Conservation (phyloP, 2,888 invertebrate species). For the Brachylomia viminalis region DNA sequence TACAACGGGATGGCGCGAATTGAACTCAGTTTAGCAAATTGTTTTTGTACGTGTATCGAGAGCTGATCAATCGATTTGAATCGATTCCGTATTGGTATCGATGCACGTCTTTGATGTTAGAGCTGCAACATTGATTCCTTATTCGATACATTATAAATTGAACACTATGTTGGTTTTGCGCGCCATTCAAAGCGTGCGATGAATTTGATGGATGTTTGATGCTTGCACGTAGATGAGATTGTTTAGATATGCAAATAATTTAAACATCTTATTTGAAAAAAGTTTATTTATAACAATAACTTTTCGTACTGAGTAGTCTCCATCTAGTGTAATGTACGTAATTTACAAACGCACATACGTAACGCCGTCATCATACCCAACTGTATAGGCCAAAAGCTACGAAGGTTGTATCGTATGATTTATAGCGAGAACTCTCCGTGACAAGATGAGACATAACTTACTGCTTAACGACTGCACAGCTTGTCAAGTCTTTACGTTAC, state of each 20-base stretch:
- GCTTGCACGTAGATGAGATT: slow-evolving; percentile 25
- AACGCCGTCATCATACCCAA: slow-evolving; percentile 16
- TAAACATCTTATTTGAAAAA: not conserved
- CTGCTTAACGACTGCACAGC: slow-evolving; percentile 53
- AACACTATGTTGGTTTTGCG: slow-evolving; percentile 50
- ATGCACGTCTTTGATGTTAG: slow-evolving; percentile 56
- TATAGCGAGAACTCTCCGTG: slow-evolving; percentile 47
- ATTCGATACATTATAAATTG: slow-evolving; percentile 63
- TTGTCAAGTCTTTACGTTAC: slow-evolving; percentile 56
- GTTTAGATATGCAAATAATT: slow-evolving; percentile 3
- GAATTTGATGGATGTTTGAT: slow-evolving; percentile 39
- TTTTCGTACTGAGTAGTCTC: not conserved
- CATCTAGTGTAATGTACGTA: not conserved
- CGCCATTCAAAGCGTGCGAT: slow-evolving; percentile 42
- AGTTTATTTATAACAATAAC: not conserved
- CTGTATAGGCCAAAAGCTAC: slow-evolving; percentile 14
- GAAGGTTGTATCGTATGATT: slow-evolving; percentile 44
- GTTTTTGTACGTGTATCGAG: slow-evolving; percentile 78
- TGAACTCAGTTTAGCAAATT: slow-evolving; percentile 83
- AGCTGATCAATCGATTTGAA: slow-evolving; percentile 70
- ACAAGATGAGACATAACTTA: slow-evolving; percentile 63
- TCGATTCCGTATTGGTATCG: slow-evolving; percentile 69
- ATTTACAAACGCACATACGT: slow-evolving; percentile 5
- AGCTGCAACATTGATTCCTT: slow-evolving; percentile 53
- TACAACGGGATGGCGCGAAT: slow-evolving; percentile 85